Conservation (phyloP, 2,888 invertebrate genomes). For the Rugalucina vietnamica region DNA sequence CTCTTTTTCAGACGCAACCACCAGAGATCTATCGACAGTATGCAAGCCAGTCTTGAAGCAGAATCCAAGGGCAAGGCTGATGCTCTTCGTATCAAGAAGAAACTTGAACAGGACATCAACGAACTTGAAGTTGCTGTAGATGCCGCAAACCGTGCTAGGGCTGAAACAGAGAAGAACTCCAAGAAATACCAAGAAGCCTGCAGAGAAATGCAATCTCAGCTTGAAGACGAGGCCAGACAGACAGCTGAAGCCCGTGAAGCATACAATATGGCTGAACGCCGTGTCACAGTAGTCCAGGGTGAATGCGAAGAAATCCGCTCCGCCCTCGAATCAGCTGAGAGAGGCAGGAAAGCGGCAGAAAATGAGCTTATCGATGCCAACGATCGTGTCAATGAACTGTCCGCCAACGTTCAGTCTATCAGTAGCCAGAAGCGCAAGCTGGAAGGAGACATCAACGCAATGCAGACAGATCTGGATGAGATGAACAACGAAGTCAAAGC, state of each 20-base stretch:
- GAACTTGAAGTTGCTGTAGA: slow-evolving; percentile 99
- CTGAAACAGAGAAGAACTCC: slow-evolving; percentile 99
- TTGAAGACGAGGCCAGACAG: slow-evolving; percentile 99
- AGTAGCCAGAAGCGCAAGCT: slow-evolving; percentile 99
- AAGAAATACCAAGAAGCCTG: slow-evolving; percentile 99
- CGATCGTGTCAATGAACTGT: slow-evolving; percentile 98
- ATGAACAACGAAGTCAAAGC: slow-evolving; percentile 99
- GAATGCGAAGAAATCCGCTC: slow-evolving; percentile 99
- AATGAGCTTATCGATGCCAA: slow-evolving; percentile 98
- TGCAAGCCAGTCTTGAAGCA: slow-evolving; percentile 99
- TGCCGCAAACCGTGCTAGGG: slow-evolving; percentile 99
- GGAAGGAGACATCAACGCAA: slow-evolving; percentile 98
- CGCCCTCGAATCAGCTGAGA: slow-evolving; percentile 96
- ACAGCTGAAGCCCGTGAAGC: slow-evolving; percentile 99
- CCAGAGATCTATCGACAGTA: slow-evolving; percentile 99
- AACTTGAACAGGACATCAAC: slow-evolving; percentile 99
- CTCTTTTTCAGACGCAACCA: slow-evolving; percentile 94
- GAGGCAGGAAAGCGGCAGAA: slow-evolving; percentile 98
- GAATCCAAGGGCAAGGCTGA: slow-evolving; percentile 99
- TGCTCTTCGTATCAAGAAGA: slow-evolving; percentile 99
- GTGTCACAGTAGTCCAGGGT: slow-evolving; percentile 98
- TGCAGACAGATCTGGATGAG: slow-evolving; percentile 99
- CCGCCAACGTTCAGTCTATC: slow-evolving; percentile 96
- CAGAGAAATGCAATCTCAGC: slow-evolving; percentile 96
- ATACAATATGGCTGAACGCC: slow-evolving; percentile 97